Evolutionary conservation across 2,797 vertebrate genomes (phyloP), one percentile per base, ranked within the genome.

Genomic region (Labeo calbasu): DNA sequence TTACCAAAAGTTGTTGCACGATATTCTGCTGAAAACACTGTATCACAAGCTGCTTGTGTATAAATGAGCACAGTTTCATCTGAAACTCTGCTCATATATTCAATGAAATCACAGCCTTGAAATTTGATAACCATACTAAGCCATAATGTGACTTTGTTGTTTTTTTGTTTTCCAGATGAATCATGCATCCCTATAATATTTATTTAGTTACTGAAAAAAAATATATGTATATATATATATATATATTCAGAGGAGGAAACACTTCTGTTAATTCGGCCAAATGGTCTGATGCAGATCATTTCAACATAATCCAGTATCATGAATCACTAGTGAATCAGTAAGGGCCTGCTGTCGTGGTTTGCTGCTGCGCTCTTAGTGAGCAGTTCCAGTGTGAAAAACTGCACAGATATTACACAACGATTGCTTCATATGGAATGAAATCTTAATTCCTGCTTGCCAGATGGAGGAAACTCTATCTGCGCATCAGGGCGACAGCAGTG

Each of bases 351-450:
- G 5, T 69, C 13, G 11, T 43, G 70, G 15, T 28, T 72, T 32
- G 5, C 11, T 15, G 21, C 15, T n/a, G 12, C 12, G n/a, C 61
- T 66, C 32, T 61, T 36, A 69, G 48, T 32, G 25, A n/a, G 19
- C 7, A 13, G 43, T 66, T 19, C 19, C 15, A 28, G 32, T 2
- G n/a, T 32, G 19, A 61, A 15, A 40, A 75, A 50, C 50, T 11
- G 73, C 59, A 43, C 11, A 55, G 63, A 79, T 75, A 61, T 70
- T 46, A 81, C 77, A 77, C 68, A 36, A 68, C 84, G 14, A 72
- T n/a, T 61, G 13, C 36, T 73, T 55, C 21, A 19, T 82, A 70
- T 86, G 28, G 15, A 66, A 23, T 69, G 28, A 55, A 79, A 84
- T 69, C 43, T 21, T 66, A 79, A 82, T 50, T 50, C 68, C 66